A percentile compares a stretch with the other conserved stretches of the same genome.
These are phyloP conservation scores for Ceratothoa steindachneri DNA, from an alignment of 2,888 invertebrate species.

Conservation along the genomic window DNA sequence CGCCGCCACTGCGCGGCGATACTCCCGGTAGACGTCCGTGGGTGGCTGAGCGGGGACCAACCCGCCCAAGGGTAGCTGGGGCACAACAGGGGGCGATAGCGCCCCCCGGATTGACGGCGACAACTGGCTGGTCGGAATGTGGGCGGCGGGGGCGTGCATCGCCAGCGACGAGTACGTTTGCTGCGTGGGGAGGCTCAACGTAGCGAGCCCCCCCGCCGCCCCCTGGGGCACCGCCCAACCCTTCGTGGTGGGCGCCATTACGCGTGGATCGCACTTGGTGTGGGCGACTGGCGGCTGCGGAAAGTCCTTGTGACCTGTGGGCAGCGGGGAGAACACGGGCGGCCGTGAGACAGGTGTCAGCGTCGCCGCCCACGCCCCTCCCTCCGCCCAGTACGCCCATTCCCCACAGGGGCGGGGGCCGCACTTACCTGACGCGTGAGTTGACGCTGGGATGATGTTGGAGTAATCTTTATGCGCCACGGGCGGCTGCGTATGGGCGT, in stretches of 20 bases:
- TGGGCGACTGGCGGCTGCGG: slow-evolving; percentile 62
- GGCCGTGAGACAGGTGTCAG: neutral
- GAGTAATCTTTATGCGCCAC: slow-evolving; percentile 13
- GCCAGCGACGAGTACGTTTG: neutral
- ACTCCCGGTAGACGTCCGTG: slow-evolving; percentile 44
- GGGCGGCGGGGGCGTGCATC: neutral
- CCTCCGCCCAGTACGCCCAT: too few relatives aligned
- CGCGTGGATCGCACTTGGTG: slow-evolving; percentile 57
- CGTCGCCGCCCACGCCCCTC: too few relatives aligned
- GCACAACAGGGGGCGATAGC: slow-evolving; percentile 4
- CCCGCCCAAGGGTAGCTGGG: slow-evolving; percentile 32
- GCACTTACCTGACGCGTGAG: neutral
- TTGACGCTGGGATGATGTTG: neutral
- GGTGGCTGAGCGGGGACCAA: slow-evolving; percentile 39
- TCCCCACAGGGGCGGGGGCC: neutral
- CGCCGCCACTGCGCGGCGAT: slow-evolving; percentile 32
- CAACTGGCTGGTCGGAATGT: neutral
- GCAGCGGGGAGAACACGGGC: neutral
- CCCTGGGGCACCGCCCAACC: slow-evolving; percentile 15
- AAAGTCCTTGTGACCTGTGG: slow-evolving; percentile 58
- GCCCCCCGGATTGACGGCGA: neutral
- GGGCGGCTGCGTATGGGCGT: slow-evolving; percentile 27
- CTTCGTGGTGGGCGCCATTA: slow-evolving; percentile 44
- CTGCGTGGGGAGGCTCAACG: neutral
- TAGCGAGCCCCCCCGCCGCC: neutral